Base-by-base conservation (phyloP, 2,888 invertebrate species). In the Drosophila helvetica region DNA sequence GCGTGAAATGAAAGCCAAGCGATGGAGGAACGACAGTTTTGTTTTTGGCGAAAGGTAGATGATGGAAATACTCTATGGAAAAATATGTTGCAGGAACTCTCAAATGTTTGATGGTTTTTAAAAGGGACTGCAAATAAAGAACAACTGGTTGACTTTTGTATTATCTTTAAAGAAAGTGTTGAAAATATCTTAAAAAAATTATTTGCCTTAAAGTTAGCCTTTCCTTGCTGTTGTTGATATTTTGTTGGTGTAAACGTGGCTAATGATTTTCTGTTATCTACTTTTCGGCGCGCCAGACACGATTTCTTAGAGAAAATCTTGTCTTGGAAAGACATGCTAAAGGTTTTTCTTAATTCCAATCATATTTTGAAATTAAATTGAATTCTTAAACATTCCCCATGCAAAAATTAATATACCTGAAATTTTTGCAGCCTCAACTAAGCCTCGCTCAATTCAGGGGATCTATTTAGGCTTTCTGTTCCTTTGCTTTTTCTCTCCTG, bases 1-100 rank as follows among this genome's bases (percentile, higher is more conserved):
- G 84, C 81, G 71, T 66, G 55, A 84, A 78, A 59, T 71, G 62
- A 73, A 75, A 69, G 67, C 54, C 50, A 48, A 48, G 25, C 1
- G 18, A 4, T 10, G 30, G 1, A 33, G 33, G 15, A 6, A 15
- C 6, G 38, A n/a, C 38, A 38, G 12, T 38, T 38, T 38, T 6
- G 18, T 3, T 8, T 1, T 15, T 18, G 4, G 12, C 12, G 22
- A 7, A 17, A 22, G 38, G n/a, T 25, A n/a, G 30, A 12, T 18
- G 2, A 3, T 9, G 7, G 2, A 18, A 38, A 55, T 55, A 25
- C 56, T 42, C 47, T 38, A 22, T 4, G 33, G 33, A 38, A 38
- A 6, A 15, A 15, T 15, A 15, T 15, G 38, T n/a, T n/a, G 38
- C 0, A n/a, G 1, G 0, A 7, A 38, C 1, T n/a, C n/a, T 38